A percentile compares a stretch with the other conserved stretches of the same genome.
These are phyloP conservation scores for Thryonomys swinderianus DNA, from an alignment of 2,113 vertebrate genomes.

Conservation along the genomic window DNA sequence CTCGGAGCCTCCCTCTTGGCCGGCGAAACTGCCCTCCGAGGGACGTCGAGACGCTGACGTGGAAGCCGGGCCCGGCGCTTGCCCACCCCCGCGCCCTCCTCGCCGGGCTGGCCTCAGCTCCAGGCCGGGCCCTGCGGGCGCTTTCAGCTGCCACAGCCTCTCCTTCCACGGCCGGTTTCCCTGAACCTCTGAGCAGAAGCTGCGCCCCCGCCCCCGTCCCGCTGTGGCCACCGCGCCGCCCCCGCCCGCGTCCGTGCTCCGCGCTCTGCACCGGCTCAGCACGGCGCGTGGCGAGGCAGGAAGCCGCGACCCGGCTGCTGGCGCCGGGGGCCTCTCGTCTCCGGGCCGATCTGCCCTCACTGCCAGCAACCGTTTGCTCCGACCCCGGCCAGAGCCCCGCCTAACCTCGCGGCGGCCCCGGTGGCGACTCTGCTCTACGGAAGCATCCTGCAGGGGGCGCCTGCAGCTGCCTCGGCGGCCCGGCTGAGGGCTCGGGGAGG, in stretches of 20 bases:
- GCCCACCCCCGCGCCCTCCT: background rate
- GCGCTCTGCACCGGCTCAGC: background rate
- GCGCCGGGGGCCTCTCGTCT: background rate
- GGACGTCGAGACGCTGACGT: background rate
- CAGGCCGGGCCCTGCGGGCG: background rate
- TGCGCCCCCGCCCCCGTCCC: fast-evolving
- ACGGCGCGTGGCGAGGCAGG: background rate
- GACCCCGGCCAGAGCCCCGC: background rate
- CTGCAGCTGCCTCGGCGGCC: fast-evolving
- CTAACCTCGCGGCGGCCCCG: fast-evolving
- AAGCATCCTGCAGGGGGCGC: fast-evolving
- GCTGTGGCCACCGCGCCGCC: background rate
- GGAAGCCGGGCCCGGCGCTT: background rate
- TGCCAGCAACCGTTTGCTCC: background rate
- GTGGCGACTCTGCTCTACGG: background rate
- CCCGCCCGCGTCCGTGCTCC: background rate
- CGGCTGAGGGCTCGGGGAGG: background rate
- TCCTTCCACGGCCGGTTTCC: background rate
- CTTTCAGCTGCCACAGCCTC: background rate
- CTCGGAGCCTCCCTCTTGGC: no score
- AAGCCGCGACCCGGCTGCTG: background rate
- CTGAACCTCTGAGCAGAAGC: background rate
- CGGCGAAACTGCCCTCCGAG: no score
- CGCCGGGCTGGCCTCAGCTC: background rate
- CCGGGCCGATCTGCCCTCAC: background rate